These are phyloP conservation scores for Oithona nana DNA, from an alignment of 2,888 invertebrate species.

Conservation along the genomic window DNA sequence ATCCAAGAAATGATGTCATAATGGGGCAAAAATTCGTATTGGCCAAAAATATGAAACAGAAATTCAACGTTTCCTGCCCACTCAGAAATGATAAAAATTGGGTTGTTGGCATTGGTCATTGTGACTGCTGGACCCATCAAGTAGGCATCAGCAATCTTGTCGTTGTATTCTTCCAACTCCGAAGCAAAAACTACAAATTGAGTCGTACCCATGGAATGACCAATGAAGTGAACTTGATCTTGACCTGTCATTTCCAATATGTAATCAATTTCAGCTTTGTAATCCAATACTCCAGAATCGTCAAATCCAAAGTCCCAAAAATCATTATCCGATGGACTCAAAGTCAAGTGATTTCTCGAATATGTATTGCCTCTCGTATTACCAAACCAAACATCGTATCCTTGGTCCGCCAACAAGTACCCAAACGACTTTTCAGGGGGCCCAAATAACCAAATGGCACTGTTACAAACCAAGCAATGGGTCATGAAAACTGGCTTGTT, in stretches of 20 bases:
- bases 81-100: background rate
- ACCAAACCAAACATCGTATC: constrained; percentile 63
- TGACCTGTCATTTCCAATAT: background rate
- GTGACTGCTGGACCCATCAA: background rate
- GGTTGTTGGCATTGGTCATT: background rate
- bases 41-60: background rate
- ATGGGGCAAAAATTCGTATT: background rate
- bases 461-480: background rate
- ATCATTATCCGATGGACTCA: constrained; percentile 26
- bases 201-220: background rate
- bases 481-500: background rate
- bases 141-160: background rate
- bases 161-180: background rate
- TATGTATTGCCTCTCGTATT: constrained; percentile 56
- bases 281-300: background rate
- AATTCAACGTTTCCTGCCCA: background rate
- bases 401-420: constrained; percentile 41
- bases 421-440: constrained; percentile 15
- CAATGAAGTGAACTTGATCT: background rate
- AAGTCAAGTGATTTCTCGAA: constrained; percentile 37
- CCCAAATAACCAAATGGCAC: background rate
- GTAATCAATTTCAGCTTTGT: constrained; percentile 1
- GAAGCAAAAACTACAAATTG: no score
- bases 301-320: constrained; percentile 47
- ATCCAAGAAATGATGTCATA: constrained; percentile 17